phyloP scores from a whole-genome alignment of 2,113 vertebrate species.

The Willisornis vidua region DNA sequence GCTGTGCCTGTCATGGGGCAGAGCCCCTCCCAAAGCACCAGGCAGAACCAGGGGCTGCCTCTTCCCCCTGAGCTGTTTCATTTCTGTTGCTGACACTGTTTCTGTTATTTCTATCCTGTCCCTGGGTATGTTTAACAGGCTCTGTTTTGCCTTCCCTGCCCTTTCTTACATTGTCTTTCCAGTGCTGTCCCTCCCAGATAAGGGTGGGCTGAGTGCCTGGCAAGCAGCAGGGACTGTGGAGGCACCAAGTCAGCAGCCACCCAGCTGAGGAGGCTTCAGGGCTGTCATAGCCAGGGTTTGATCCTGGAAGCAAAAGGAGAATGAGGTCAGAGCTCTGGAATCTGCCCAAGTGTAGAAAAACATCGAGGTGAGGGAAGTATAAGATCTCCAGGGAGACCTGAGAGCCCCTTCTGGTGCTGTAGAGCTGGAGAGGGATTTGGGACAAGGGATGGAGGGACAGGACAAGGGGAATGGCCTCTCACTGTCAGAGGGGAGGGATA shows the following conservation, averaged over 20 bases:
- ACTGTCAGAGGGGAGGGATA: not conserved
- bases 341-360: not conserved
- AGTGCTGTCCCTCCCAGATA: slow-evolving; percentile 13
- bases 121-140: not conserved
- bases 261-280: not conserved
- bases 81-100: not conserved
- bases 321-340: not conserved
- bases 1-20: not conserved
- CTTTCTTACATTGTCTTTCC: not conserved
- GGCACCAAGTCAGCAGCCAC: not conserved
- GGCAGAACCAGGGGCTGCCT: not conserved
- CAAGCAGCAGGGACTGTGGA: not conserved
- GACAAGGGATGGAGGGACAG: not conserved
- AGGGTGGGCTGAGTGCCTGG: not conserved
- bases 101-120: not conserved
- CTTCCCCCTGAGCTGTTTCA: slow-evolving; percentile 5
- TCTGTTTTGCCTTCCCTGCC: not conserved
- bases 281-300: not conserved
- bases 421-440: not conserved
- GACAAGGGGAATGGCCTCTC: not conserved
- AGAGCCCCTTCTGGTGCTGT: not conserved
- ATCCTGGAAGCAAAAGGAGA: not conserved
- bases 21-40: not conserved
- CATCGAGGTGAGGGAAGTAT: accelerated
- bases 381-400: not conserved